Evolutionary conservation across 2,888 invertebrate genomes (phyloP), one percentile per base, ranked within the genome.

Genomic region (Ectobius pallidus): DNA sequence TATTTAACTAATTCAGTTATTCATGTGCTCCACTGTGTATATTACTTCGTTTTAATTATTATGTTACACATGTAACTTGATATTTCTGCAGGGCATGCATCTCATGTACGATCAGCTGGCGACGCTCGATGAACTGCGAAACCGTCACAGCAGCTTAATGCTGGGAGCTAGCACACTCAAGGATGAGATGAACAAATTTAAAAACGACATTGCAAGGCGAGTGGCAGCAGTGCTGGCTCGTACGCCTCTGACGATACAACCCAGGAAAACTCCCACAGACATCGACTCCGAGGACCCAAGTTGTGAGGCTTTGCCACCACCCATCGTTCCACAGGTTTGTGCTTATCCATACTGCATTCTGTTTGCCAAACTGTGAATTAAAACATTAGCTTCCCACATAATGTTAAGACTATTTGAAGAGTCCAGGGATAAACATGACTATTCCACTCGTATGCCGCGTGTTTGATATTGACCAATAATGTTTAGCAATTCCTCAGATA

Each of bases 21-120:
- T n/a, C n/a, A n/a, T n/a, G n/a, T n/a, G n/a, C n/a, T n/a, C n/a
- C n/a, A n/a, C n/a, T n/a, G n/a, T n/a, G n/a, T n/a, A n/a, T n/a
- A n/a, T n/a, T n/a, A n/a, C n/a, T n/a, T n/a, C n/a, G n/a, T n/a
- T n/a, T n/a, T n/a, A n/a, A n/a, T n/a, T n/a, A n/a, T n/a, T n/a
- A n/a, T n/a, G n/a, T n/a, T n/a, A n/a, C n/a, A n/a, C n/a, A n/a
- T n/a, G n/a, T n/a, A n/a, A n/a, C n/a, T n/a, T n/a, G n/a, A n/a
- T n/a, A n/a, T n/a, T n/a, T 49, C 71, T 74, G 11, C 82, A 88
- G 83, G 88, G 94, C 75, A 86, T 94, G 80, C 93, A 94, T 77
- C 88, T 96, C 75, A 91, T 96, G 80, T 91, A 91, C 61, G 94
- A 95, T 80, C 94, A 95, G 81, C 86, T 92, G 77, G 87, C 88